These are phyloP conservation scores for Nycteola revayana DNA, from an alignment of 2,888 invertebrate genomes.

Conservation along the genomic window DNA sequence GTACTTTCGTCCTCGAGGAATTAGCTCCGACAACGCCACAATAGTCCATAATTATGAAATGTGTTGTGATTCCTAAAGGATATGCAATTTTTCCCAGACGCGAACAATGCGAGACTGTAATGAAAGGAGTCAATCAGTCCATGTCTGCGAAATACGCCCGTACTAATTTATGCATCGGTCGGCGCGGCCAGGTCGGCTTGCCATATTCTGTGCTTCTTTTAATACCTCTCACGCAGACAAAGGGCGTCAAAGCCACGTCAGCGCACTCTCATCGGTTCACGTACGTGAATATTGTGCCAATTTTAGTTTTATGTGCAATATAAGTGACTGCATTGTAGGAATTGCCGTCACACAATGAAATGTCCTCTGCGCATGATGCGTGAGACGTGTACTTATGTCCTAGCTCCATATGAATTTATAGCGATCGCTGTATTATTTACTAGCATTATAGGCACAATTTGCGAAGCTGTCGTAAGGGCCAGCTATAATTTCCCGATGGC, in stretches of 20 bases:
- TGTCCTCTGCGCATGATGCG: conserved; percentile 39
- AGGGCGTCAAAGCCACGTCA: conserved; percentile 48
- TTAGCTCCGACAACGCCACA: conserved; percentile 74
- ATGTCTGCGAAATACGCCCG: conserved; percentile 67
- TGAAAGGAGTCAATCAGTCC: conserved; percentile 81
- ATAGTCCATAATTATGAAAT: conserved; percentile 82
- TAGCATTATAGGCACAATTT: conserved; percentile 81
- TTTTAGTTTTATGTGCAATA: conserved; percentile 19
- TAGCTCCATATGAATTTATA: conserved; percentile 71
- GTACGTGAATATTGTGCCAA: conserved; percentile 18
- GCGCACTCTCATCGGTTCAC: conserved; percentile 15
- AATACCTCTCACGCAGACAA: conserved; percentile 54
- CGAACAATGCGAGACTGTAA: conserved; percentile 76
- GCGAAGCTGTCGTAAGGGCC: conserved; percentile 80
- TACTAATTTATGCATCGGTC: conserved; percentile 68
- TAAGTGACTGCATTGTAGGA: conserved; percentile 12
- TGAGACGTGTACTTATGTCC: conserved; percentile 54
- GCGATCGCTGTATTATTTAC: conserved; percentile 73
- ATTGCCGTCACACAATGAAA: conserved; percentile 14
- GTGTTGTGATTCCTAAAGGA: conserved; percentile 75
- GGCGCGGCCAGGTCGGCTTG: conserved; percentile 34
- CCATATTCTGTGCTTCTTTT: conserved; percentile 40
- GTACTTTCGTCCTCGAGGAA: conserved; percentile 59
- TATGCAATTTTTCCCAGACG: conserved; percentile 70
- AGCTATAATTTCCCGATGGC: conserved; percentile 79